Conservation (phyloP, 1,140 invertebrate genomes). For the Tenebrio molitor region DNA sequence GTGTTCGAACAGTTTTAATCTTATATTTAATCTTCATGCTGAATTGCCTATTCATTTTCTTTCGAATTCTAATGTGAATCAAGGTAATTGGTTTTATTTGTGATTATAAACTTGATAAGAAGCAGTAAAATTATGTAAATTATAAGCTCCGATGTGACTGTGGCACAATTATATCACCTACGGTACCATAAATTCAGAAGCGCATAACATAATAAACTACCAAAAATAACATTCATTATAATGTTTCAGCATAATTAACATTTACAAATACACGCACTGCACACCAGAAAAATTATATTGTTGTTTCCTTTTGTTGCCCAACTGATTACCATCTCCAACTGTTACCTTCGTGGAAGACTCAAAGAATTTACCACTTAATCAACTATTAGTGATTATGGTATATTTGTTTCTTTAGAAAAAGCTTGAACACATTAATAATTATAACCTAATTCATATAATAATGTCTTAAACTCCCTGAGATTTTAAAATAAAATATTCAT, state of each 20-base stretch:
- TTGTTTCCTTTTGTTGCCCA: conserved; percentile 12
- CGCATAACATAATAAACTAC: conserved; percentile 42
- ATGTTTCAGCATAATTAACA: conserved; percentile 40
- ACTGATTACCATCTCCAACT: conserved; percentile 7
- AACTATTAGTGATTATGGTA: too few relatives aligned
- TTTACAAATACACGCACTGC: conserved; percentile 31
- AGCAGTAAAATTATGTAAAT: conserved; percentile 39
- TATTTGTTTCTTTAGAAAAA: too few relatives aligned
- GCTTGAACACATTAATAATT: too few relatives aligned
- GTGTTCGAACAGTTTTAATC: conserved; percentile 19
- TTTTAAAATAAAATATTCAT: too few relatives aligned
- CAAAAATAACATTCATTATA: conserved; percentile 46
- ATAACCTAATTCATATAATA: too few relatives aligned
- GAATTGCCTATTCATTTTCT: conserved; percentile 31
- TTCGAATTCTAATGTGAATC: conserved; percentile 29
- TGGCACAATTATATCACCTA: conserved; percentile 44
- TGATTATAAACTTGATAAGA: conserved; percentile 32
- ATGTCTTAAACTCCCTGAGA: too few relatives aligned
- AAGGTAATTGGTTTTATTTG: conserved; percentile 36
- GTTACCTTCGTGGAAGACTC: too few relatives aligned
- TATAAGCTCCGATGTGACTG: conserved; percentile 31
- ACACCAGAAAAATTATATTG: conserved; percentile 27
- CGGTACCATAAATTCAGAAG: conserved; percentile 43
- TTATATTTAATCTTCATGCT: conserved; percentile 26
- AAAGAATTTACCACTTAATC: too few relatives aligned